These are phyloP conservation scores for Cinclus cinclus DNA, from an alignment of 2,113 vertebrate species.

Conservation along the genomic window DNA sequence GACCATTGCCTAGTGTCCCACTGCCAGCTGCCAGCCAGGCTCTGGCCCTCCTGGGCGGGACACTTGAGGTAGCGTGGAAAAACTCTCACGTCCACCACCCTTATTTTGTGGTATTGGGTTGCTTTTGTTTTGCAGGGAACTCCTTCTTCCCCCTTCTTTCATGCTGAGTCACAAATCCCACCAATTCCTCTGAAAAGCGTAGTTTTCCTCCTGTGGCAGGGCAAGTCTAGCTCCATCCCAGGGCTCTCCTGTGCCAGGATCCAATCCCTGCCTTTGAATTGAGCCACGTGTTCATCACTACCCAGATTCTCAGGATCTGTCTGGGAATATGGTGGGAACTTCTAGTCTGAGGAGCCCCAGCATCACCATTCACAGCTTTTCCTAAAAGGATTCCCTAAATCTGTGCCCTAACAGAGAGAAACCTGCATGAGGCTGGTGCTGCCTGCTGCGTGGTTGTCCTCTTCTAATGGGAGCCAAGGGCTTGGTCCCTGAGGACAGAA, in stretches of 20 bases:
- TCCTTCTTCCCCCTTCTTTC: background rate
- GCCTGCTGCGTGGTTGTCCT: background rate
- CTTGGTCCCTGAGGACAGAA: background rate
- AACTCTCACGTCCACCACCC: background rate
- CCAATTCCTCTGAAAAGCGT: background rate
- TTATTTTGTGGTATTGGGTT: background rate
- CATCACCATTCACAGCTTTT: background rate
- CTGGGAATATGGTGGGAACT: background rate
- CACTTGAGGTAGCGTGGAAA: background rate
- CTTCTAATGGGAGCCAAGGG: background rate
- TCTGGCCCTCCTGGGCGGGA: background rate
- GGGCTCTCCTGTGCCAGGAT: background rate
- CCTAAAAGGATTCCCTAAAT: background rate
- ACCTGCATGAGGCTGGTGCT: background rate
- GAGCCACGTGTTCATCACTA: background rate
- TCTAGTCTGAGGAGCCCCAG: background rate
- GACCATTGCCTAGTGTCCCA: slow-evolving; percentile 74
- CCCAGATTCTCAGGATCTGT: background rate
- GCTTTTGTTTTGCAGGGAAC: background rate
- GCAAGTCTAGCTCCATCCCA: background rate
- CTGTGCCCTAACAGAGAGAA: background rate
- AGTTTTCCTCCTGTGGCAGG: background rate
- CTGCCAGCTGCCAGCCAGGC: background rate
- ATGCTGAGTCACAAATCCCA: background rate
- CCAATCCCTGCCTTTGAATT: background rate